Percentiles rank a stretch among this genome's conserved stretches.
These are phyloP conservation scores for Drosophila ironensis DNA, from an alignment of 1,140 invertebrate genomes.

Conservation along the genomic window DNA sequence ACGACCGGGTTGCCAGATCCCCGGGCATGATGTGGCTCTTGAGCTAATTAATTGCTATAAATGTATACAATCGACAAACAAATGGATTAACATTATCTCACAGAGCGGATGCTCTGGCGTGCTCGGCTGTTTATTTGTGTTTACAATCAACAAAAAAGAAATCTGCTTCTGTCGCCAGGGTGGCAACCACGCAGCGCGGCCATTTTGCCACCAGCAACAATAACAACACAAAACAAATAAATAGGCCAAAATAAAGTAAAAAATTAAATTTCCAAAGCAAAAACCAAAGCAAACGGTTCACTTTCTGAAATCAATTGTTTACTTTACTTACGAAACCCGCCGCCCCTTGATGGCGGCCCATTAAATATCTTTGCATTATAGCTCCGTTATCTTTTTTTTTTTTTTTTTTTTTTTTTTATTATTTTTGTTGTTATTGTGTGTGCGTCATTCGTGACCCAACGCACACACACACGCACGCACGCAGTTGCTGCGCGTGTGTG, in stretches of 20 bases:
- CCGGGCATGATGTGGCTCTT: neutral
- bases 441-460: constrained; percentile 23
- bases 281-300: constrained; percentile 22
- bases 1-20: constrained; percentile 26
- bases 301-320: constrained; percentile 64
- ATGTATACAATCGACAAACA: constrained; percentile 15
- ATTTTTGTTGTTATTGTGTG: constrained; percentile 28
- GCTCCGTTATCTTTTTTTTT: too few relatives aligned
- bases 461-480: constrained; percentile 4
- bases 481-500: constrained; percentile 14
- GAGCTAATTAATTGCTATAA: constrained; percentile 8
- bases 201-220: constrained; percentile 28
- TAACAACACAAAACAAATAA: constrained; percentile 52
- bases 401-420: too few relatives aligned
- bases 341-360: neutral
- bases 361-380: constrained; percentile 16
- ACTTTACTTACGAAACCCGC: constrained; percentile 64
- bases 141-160: constrained; percentile 33
- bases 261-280: constrained; percentile 67
- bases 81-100: neutral
- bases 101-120: neutral
- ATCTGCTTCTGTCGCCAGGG: constrained; percentile 8
- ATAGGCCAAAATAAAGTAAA: constrained; percentile 68
- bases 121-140: constrained; percentile 9
- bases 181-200: constrained; percentile 47